phyloP scores from a whole-genome alignment of 2,888 invertebrate species.

The Nomada fabriciana region DNA sequence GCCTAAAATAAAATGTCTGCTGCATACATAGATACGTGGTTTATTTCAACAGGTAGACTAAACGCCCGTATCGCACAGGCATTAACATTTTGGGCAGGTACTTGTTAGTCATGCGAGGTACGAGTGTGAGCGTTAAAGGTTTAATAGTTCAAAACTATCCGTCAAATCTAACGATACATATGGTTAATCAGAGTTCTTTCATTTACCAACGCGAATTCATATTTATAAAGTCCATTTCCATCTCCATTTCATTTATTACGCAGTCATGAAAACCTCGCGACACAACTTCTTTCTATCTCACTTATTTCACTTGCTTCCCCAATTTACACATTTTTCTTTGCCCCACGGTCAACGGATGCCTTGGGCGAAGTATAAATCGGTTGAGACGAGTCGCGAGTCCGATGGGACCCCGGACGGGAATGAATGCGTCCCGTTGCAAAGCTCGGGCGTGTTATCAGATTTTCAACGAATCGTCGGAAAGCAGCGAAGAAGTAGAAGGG shows the following conservation, averaged over 20 bases:
- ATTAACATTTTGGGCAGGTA: no score
- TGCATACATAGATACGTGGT: no score
- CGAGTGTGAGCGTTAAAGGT: no score
- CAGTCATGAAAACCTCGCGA: neutral
- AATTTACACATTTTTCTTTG: conserved; percentile 21
- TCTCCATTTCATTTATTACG: neutral
- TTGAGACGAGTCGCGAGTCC: conserved; percentile 10
- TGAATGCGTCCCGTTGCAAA: conserved; percentile 21
- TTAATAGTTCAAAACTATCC: no score
- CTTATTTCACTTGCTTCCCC: neutral
- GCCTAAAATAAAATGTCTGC: no score
- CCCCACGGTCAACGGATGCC: neutral
- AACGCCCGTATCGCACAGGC: no score
- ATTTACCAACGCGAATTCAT: no score
- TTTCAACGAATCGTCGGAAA: conserved; percentile 29
- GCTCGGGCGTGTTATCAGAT: conserved; percentile 42
- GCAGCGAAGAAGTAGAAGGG: conserved; percentile 1
- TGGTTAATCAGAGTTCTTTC: no score
- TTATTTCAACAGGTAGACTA: no score
- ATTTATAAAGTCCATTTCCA: no score
- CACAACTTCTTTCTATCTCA: neutral
- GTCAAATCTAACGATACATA: no score
- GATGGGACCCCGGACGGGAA: neutral
- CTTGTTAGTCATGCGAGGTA: no score
- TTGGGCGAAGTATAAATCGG: conserved; percentile 17